Conservation (phyloP, 2,888 invertebrate species). For the Andrena minutula region DNA sequence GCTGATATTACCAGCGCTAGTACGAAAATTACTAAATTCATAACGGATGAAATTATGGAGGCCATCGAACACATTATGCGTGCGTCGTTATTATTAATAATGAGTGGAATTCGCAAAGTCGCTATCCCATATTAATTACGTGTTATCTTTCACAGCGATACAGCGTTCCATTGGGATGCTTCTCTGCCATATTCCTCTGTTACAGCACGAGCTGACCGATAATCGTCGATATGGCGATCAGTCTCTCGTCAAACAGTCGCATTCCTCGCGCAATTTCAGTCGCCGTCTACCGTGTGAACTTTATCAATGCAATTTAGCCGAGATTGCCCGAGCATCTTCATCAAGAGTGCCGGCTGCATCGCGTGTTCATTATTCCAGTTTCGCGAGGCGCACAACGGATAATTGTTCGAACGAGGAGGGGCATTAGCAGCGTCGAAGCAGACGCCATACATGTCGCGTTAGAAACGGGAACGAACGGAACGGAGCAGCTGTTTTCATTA, state of each 20-base stretch:
- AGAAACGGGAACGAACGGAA: slow-evolving; percentile 12
- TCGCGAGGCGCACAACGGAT: slow-evolving; percentile 27
- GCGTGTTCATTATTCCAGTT: slow-evolving; percentile 44
- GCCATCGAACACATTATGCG: too few relatives aligned
- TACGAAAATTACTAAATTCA: too few relatives aligned
- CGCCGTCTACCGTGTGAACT: slow-evolving; percentile 45
- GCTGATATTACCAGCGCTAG: too few relatives aligned
- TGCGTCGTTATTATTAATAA: too few relatives aligned
- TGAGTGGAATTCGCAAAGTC: too few relatives aligned
- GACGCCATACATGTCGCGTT: background rate
- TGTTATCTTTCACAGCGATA: background rate
- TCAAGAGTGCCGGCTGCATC: background rate
- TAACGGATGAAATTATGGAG: too few relatives aligned
- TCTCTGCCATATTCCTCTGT: slow-evolving; percentile 14
- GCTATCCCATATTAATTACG: background rate
- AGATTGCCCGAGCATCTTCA: slow-evolving; percentile 55
- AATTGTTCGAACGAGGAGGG: slow-evolving; percentile 34
- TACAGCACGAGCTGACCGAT: background rate
- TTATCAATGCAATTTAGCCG: slow-evolving; percentile 57
- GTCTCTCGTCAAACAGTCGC: slow-evolving; percentile 5
- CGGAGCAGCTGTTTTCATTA: slow-evolving; percentile 49
- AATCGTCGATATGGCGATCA: background rate
- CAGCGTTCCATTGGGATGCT: too few relatives aligned
- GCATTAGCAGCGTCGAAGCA: background rate
- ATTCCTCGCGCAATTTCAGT: slow-evolving; percentile 45